Percentiles rank a stretch among this genome's conserved stretches.
Evolutionary conservation across 2,113 vertebrate genomes (phyloP).

Genomic region (Pyrgilauda ruficollis): DNA sequence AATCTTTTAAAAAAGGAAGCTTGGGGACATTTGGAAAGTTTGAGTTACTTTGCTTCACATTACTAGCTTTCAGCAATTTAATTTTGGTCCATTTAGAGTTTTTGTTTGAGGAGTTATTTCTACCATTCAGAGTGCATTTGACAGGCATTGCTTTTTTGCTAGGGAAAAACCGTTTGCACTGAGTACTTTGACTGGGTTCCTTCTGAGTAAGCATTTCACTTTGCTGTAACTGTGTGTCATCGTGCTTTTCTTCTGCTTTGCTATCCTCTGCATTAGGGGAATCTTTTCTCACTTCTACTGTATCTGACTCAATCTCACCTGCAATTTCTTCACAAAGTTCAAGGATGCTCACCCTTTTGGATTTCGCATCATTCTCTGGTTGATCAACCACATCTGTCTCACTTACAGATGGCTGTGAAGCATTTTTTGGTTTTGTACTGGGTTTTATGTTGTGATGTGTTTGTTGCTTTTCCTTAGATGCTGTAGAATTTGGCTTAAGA

Average conservation of each 20-base stretch:
- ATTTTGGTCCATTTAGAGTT: conserved; percentile 95
- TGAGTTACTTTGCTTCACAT: conserved; percentile 66
- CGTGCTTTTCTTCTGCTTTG: conserved; percentile 55
- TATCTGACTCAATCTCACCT: conserved; percentile 96
- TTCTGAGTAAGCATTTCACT: conserved; percentile 45
- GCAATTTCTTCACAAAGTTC: conserved; percentile 97
- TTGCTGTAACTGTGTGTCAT: conserved; percentile 40
- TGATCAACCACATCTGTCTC: conserved; percentile 33
- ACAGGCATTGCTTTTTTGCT: conserved; percentile 87
- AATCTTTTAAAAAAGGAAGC: conserved; percentile 62
- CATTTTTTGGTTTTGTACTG: conserved; percentile 59
- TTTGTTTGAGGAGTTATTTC: conserved; percentile 72
- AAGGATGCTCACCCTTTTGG: conserved; percentile 89
- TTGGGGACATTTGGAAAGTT: conserved; percentile 57
- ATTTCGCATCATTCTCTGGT: conserved; percentile 57
- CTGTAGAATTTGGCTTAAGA: conserved; percentile 24
- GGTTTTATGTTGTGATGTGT: conserved; percentile 41
- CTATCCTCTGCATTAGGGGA: conserved; percentile 24
- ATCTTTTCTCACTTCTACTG: conserved; percentile 86
- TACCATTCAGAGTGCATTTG: conserved; percentile 85
- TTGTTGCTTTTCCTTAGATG: conserved; percentile 54
- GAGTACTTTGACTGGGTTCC: conserved; percentile 62
- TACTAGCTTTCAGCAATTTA: conserved; percentile 81
- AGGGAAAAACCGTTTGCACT: conserved; percentile 91
- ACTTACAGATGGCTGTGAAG: conserved; percentile 45